phyloP scores from a whole-genome alignment of 2,797 vertebrate species.

The Sebastes trivittatus region DNA sequence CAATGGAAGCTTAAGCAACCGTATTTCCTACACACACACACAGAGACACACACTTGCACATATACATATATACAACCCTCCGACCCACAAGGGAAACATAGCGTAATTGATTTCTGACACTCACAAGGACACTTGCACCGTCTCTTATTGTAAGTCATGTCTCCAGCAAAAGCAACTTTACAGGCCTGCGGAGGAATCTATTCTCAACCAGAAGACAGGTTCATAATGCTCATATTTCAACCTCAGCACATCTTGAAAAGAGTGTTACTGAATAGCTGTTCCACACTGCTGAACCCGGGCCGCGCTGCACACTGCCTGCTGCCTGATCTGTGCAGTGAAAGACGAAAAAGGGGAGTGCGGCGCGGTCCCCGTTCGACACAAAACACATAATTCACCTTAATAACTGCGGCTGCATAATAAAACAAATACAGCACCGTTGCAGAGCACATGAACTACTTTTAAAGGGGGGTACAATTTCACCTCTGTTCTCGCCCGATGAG shows the following conservation, averaged over 20 bases:
- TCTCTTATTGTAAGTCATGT: constrained; percentile 71
- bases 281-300: constrained; percentile 43
- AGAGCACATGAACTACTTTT: background rate
- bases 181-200: constrained; percentile 68
- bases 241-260: constrained; percentile 66
- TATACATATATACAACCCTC: constrained; percentile 43
- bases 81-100: constrained; percentile 44
- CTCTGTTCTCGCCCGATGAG: constrained; percentile 47
- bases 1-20: constrained; percentile 24
- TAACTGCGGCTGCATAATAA: constrained; percentile 21
- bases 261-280: constrained; percentile 62
- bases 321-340: constrained; percentile 45
- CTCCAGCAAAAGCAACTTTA: constrained; percentile 63
- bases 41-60: background rate
- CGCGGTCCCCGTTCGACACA: constrained; percentile 7
- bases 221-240: constrained; percentile 76
- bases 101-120: constrained; percentile 73
- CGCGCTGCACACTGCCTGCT: constrained; percentile 33
- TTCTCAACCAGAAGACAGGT: constrained; percentile 72
- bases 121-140: constrained; percentile 63
- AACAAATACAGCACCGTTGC: constrained; percentile 8
- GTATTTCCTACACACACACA: background rate
- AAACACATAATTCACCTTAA: constrained; percentile 42
- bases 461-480: constrained; percentile 8
- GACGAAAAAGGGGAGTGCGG: background rate